Evolutionary conservation across 64 coral and sea anemone species (phyloP), one percentile per base, ranked within the genome.

Genomic region (Stylophora pistillata): DNA sequence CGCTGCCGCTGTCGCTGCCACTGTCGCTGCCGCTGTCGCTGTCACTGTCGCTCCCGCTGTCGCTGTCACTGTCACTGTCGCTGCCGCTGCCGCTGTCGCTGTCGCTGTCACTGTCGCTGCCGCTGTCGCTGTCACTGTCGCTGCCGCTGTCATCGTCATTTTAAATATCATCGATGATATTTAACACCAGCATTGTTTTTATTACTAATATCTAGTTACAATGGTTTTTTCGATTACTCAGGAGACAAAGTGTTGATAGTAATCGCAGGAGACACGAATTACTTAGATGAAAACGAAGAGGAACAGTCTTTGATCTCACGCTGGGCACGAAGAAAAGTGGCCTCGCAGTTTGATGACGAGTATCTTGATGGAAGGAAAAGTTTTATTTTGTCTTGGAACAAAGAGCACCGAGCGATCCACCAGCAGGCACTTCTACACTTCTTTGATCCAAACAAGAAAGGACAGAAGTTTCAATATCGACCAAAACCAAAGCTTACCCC

Each of bases 321-420:
- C 21, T 83, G 75, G 88, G 82, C 81, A 11, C 37, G 27, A 1
- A 73, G 68, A 56, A 94, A 87, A 9, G 29, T 94, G 9, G 30
- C 41, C 18, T 58, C 87, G 55, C 79, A 94, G 71, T 94, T 94
- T 53, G 30, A 37, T 17, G 14, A 69, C 15, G 86, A 89, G 56
- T 89, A 77, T 70, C 9, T 94, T 56, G 81, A 89, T 76, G 92
- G 92, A 53, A 53, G 37, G 2, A 89, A 87, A 14, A 81, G 93
- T 9, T 90, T 94, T 15, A 79, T 95, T 1, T 95, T 95, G 20
- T 95, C 93, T 14, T 95, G 93, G 93, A 29, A 95, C 37, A 55
- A 72, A 9, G 64, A 76, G 15, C 93, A 95, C 84, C 74, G 85
- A 28, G 37, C 71, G 2, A 95, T 95, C 55, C 93, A 95, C 71